phyloP scores from a whole-genome alignment of 2,888 invertebrate species.

The Ophraella communa region DNA sequence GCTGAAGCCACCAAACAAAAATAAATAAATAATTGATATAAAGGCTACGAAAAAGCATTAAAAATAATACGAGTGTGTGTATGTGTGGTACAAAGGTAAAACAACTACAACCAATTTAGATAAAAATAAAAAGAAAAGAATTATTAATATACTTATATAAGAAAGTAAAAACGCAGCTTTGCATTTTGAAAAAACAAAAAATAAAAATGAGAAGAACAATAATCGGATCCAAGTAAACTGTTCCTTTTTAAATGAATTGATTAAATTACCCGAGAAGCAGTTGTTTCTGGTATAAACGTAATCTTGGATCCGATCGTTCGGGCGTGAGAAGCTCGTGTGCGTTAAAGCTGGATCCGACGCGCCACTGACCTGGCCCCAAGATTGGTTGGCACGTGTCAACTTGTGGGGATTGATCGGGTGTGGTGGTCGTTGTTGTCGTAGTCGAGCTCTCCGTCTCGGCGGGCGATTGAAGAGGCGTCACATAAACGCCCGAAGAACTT shows the following conservation, averaged over 20 bases:
- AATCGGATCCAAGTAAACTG: slow-evolving; percentile 36
- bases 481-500: slow-evolving; percentile 45
- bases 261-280: no score
- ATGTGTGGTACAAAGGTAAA: slow-evolving; percentile 24
- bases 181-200: slow-evolving; percentile 40
- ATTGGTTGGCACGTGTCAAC: slow-evolving; percentile 53
- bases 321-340: slow-evolving; percentile 52
- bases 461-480: slow-evolving; percentile 46
- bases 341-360: slow-evolving; percentile 56
- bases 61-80: neutral
- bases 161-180: slow-evolving; percentile 41
- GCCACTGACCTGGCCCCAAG: slow-evolving; percentile 61
- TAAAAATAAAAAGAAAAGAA: no score
- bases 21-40: slow-evolving; percentile 38
- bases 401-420: slow-evolving; percentile 44
- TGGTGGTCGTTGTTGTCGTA: slow-evolving; percentile 42
- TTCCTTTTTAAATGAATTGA: no score
- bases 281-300: no score
- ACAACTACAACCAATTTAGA: slow-evolving; percentile 32
- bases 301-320: slow-evolving; percentile 39
- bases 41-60: neutral
- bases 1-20: slow-evolving; percentile 44
- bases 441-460: slow-evolving; percentile 46
- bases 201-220: slow-evolving; percentile 30
- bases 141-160: no score